Percentiles rank a stretch among this genome's conserved stretches.
Evolutionary conservation across 2,888 invertebrate species (phyloP).

Genomic region (Steinernema scapterisci): DNA sequence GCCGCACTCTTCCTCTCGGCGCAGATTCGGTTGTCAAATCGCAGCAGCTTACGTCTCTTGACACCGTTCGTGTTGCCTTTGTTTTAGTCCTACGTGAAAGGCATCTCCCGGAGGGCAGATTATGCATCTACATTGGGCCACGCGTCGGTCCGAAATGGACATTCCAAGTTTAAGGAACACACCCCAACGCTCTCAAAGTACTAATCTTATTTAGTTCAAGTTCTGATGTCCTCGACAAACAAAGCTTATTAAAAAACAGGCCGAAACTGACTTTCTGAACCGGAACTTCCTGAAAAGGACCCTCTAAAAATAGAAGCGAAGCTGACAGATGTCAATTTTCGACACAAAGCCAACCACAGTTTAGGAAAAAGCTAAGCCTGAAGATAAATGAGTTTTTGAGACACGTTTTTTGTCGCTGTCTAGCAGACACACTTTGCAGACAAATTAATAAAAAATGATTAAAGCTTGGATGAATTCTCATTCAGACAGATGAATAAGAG

Average conservation of each 20-base stretch:
- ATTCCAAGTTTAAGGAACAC: neutral
- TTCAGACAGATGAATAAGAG: too few species aligned
- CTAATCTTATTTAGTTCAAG: neutral
- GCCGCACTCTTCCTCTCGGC: neutral
- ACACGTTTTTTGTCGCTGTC: too few species aligned
- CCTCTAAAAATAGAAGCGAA: too few species aligned
- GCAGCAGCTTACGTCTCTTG: neutral
- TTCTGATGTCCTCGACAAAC: slow-evolving; percentile 2
- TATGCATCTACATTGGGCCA: neutral
- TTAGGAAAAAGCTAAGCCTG: too few species aligned
- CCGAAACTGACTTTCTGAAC: too few species aligned
- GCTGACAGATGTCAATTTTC: too few species aligned
- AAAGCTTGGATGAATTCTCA: neutral
- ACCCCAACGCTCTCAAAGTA: neutral
- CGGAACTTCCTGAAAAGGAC: too few species aligned
- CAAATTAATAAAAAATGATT: neutral
- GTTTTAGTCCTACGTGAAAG: neutral
- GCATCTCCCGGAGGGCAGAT: neutral
- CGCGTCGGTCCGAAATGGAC: neutral
- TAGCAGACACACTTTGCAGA: neutral
- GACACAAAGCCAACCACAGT: too few species aligned
- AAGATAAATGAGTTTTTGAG: too few species aligned
- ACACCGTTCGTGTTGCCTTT: slow-evolving; percentile 20
- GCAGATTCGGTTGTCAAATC: neutral
- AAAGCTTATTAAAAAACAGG: neutral